phyloP scores from a whole-genome alignment of 1,140 invertebrate genomes.

The Solenopsis invicta region DNA sequence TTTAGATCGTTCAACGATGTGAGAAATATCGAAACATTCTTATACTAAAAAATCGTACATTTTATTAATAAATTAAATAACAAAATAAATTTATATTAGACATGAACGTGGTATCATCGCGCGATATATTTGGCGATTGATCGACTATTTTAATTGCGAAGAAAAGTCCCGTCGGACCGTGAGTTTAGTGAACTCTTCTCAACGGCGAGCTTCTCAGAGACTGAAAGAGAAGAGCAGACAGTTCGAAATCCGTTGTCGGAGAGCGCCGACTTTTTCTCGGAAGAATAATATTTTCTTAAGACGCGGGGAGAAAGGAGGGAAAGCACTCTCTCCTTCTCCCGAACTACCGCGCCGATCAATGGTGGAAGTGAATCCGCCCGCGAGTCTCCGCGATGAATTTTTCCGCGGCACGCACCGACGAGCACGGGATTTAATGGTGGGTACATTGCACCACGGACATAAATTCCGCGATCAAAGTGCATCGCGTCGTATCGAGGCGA shows the following conservation, averaged over 20 bases:
- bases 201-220: conserved; percentile 35
- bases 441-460: conserved; percentile 77
- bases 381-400: conserved; percentile 76
- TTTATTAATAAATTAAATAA: conserved; percentile 15
- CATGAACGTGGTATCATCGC: not conserved
- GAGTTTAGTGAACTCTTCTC: conserved; percentile 52
- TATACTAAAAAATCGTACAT: not conserved
- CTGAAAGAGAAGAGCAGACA: conserved; percentile 6
- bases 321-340: conserved; percentile 70
- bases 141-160: conserved; percentile 40
- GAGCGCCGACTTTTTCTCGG: conserved; percentile 70
- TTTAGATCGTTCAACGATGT: not conserved
- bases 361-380: conserved; percentile 65
- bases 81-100: conserved; percentile 1
- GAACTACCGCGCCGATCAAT: conserved; percentile 66
- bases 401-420: conserved; percentile 76
- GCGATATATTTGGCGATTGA: conserved; percentile 16
- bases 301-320: conserved; percentile 57
- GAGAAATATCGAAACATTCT: not conserved
- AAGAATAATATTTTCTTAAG: conserved; percentile 79
- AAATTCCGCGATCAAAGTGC: conserved; percentile 80
- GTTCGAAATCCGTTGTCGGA: conserved; percentile 48
- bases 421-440: conserved; percentile 77
- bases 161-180: not conserved
- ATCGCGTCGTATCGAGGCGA: conserved; percentile 74